Evolutionary conservation across 2,888 invertebrate genomes (phyloP).

Genomic region (Hemaris fuciformis): DNA sequence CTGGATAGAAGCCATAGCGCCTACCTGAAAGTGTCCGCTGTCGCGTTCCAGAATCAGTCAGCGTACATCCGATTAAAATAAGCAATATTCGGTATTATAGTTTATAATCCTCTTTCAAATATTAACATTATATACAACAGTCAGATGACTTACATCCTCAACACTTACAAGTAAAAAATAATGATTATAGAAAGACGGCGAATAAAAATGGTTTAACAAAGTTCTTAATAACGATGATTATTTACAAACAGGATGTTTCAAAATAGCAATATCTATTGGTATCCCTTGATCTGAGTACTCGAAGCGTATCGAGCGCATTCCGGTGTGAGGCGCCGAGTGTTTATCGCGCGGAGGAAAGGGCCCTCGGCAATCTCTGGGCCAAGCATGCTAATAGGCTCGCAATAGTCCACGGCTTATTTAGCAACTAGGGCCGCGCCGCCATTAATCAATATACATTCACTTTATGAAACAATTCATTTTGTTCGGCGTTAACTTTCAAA

Average conservation of each 20-base stretch:
- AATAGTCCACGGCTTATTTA: slow-evolving; percentile 64
- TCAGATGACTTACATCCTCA: no score
- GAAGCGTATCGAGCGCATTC: slow-evolving; percentile 16
- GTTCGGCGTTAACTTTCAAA: background rate
- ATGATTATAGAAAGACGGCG: no score
- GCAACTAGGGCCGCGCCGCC: slow-evolving; percentile 56
- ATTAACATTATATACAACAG: background rate
- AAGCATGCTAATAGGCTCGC: slow-evolving; percentile 53
- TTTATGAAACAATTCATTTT: slow-evolving; percentile 28
- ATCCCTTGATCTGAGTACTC: background rate
- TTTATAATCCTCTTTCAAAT: background rate
- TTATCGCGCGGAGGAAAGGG: slow-evolving; percentile 32
- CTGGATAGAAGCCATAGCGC: no score
- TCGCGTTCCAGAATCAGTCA: no score
- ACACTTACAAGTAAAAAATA: no score
- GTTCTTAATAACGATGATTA: background rate
- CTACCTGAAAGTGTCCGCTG: no score
- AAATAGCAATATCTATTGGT: background rate
- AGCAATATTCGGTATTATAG: background rate
- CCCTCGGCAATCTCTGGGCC: slow-evolving; percentile 30
- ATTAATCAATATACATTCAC: slow-evolving; percentile 64
- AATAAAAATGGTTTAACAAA: no score
- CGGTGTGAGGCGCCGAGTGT: slow-evolving; percentile 5
- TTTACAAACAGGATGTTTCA: background rate
- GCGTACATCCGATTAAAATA: no score